Conservation (phyloP, 1,140 invertebrate species). For the Macrobrachium nipponense region DNA sequence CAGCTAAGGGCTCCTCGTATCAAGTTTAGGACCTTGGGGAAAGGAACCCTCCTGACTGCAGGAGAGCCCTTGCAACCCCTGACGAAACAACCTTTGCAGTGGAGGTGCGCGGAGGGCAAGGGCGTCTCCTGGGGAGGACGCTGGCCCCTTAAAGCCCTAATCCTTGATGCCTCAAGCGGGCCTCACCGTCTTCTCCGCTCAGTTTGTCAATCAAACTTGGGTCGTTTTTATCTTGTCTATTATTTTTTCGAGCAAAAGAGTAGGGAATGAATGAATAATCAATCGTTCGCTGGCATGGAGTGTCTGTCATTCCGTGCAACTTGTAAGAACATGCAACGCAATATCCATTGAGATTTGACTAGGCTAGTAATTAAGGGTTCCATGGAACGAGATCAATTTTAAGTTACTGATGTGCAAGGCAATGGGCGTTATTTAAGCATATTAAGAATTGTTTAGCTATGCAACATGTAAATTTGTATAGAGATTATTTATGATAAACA, state of each 20-base stretch:
- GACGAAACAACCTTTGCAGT: too few species aligned
- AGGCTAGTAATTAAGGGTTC: conserved; percentile 19
- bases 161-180: too few species aligned
- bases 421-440: background rate
- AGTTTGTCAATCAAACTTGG: too few species aligned
- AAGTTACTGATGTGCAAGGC: conserved; percentile 40
- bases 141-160: too few species aligned
- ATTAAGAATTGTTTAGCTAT: conserved; percentile 53
- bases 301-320: conserved; percentile 51
- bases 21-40: too few species aligned
- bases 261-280: conserved; percentile 28
- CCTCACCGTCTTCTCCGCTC: too few species aligned
- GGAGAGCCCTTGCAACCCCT: too few species aligned
- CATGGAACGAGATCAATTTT: background rate
- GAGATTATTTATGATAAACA: conserved; percentile 48
- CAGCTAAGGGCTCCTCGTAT: too few species aligned
- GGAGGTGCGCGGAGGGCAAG: too few species aligned
- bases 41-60: too few species aligned
- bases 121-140: too few species aligned
- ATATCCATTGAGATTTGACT: conserved; percentile 20
- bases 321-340: conserved; percentile 6
- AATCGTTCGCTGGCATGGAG: conserved; percentile 46
- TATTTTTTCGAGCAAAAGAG: background rate
- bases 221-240: background rate
- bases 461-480: conserved; percentile 43